Conservation (phyloP, 2,113 vertebrate genomes). For the Eidolon helvum region DNA sequence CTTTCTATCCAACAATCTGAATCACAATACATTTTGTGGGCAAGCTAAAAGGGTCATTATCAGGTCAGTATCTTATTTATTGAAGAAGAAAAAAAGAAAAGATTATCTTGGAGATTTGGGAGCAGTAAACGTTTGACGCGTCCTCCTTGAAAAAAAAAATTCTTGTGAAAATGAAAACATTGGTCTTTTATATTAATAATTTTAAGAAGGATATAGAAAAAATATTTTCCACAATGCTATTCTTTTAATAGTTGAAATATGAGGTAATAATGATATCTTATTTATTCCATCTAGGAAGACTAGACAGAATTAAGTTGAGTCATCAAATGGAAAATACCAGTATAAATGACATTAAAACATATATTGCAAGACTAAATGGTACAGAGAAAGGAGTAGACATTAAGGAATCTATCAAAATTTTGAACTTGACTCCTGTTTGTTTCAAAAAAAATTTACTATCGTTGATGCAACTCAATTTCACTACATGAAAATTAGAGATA, state of each 20-base stretch:
- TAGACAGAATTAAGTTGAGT: neutral
- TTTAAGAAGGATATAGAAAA: neutral
- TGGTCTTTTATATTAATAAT: neutral
- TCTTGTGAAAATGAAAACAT: neutral
- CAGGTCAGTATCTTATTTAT: neutral
- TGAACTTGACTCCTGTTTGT: neutral
- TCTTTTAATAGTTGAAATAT: neutral
- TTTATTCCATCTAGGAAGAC: neutral
- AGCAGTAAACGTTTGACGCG: neutral
- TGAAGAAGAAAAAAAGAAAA: neutral
- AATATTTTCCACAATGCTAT: neutral
- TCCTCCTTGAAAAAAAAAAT: neutral
- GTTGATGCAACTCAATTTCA: neutral
- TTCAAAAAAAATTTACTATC: neutral
- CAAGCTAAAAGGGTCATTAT: neutral
- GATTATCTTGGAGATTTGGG: neutral
- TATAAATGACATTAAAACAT: neutral
- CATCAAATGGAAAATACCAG: neutral
- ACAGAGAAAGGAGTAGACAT: neutral
- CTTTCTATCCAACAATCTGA: slow-evolving; percentile 42
- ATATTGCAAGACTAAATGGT: neutral
- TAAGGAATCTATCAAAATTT: neutral
- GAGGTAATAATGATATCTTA: neutral
- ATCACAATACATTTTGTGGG: neutral
- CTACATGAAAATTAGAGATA: neutral